Base-by-base conservation (phyloP, 30 jellyfish, hydroid and myxozoan genomes). In the Hydra vulgaris region DNA sequence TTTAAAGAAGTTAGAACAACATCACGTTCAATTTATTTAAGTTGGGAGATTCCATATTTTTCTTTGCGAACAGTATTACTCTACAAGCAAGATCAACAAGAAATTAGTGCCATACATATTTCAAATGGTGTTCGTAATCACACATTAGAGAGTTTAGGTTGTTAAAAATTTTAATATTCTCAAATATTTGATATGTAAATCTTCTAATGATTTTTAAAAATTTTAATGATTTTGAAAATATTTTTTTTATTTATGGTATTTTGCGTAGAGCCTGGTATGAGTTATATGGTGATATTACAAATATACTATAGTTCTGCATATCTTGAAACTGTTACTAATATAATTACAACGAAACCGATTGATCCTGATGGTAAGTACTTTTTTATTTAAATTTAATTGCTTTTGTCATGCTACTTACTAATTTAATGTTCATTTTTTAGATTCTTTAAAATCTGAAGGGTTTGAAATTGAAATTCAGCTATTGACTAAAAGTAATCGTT, bases 261-360 rank as follows among this genome's bases (percentile, higher is more conserved):
- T 40, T 53, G 53, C 55, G 25, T 70, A 80, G 87, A 80, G 40
- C 87, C 87, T 61, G 87, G 87, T 0, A 23, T 40, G 23, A 80
- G 87, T 80, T 80, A 80, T 26, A 70, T 1, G 66, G 54, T 80
- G 8, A n/a, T 70, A 61, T 25, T 80, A 21, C 83, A 70, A 66
- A 25, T 80, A n/a, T 80, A 80, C 70, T 70, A 80, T 72, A 80
- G 25, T 23, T 66, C 83, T 25, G 87, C 87, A 61, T 84, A 80
- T 70, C 27, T 80, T 66, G 66, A 80, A 25, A 80, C 55, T 66
- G 19, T 80, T 15, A 24, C 53, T 15, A 80, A 70, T 23, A 24
- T 80, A 21, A 66, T 80, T 7, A 70, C 87, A 7, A 80, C 87
- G 17, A 0, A 22, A 0, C 87, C 87, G 7, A 27, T 25, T 70